Base-by-base conservation (phyloP, 2,113 vertebrate genomes). In the Syngnathus scovelli region DNA sequence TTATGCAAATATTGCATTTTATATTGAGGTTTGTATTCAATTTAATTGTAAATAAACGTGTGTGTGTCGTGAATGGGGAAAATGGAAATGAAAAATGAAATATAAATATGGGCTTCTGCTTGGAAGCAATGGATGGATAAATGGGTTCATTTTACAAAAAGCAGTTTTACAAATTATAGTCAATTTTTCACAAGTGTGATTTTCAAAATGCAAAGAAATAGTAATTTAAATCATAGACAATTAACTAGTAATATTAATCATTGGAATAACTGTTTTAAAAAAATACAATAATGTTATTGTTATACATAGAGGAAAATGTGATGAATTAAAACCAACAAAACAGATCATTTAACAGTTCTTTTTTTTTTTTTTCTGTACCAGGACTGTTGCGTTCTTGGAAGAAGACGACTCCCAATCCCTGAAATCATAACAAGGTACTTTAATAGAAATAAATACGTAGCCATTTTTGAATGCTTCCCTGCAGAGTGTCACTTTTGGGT, bases 351-450 rank as follows among this genome's bases (percentile, higher is more conserved):
- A n/a, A 9, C 19, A n/a, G 7, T 19, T 7, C n/a, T 21, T 52
- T 16, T 18, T 71, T 1, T 58, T 66, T 61, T 2, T 59, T 71
- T 10, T 68, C 67, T 43, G 2, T 78, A 79, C 0, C 74, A 87
- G 76, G 38, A 67, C 36, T 23, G 61, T 72, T 49, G 7, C 10
- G 49, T 46, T 48, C 19, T 39, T 33, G 41, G 52, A 66, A n/a
- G 43, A 48, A 65, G 61, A 66, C 19, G 21, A 66, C 55, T 49
- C 23, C 39, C 54, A 63, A 9, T 23, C 38, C 48, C 11, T 8
- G 72, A 38, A 39, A 49, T 39, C 62, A 37, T 37, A 37, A 23
- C 19, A 36, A 37, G 43, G 46, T 64, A 64, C 36, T 36, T 49
- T 6, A 13, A 44, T 21, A 37, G 27, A 33, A 36, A 61, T 61